Evolutionary conservation across 2,888 invertebrate species (phyloP).

Genomic region (Lamproptera curius): DNA sequence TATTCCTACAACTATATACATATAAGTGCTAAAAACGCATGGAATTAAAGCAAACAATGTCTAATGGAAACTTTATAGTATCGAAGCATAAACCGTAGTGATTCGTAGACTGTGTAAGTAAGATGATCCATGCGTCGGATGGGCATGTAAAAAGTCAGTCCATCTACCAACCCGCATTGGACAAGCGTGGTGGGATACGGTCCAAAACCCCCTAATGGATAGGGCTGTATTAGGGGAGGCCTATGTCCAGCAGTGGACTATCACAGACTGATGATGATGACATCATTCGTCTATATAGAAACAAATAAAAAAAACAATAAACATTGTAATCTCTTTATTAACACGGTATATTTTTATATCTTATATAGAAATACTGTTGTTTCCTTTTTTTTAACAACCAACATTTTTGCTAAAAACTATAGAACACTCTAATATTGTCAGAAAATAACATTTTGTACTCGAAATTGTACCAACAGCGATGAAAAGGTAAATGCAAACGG

Average conservation of each 20-base stretch:
- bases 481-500: neutral
- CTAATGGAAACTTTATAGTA: slow-evolving; percentile 12
- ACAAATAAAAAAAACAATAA: neutral
- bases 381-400: slow-evolving; percentile 1
- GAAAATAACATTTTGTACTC: slow-evolving; percentile 13
- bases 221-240: too few relatives aligned
- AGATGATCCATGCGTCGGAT: neutral
- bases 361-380: slow-evolving; percentile 14
- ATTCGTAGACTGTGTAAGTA: neutral
- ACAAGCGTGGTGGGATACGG: too few relatives aligned
- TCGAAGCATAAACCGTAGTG: neutral
- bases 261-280: too few relatives aligned
- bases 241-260: too few relatives aligned
- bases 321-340: slow-evolving; percentile 1
- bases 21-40: neutral
- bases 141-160: too few relatives aligned
- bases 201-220: too few relatives aligned
- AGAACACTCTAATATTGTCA: neutral
- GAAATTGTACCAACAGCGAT: slow-evolving; percentile 1
- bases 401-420: neutral
- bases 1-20: too few relatives aligned
- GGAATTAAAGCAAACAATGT: neutral
- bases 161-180: too few relatives aligned
- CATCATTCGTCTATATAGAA: neutral
- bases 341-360: slow-evolving; percentile 4